These are phyloP conservation scores for Cygnus buccinator DNA, from an alignment of 2,113 vertebrate genomes.

Conservation along the genomic window DNA sequence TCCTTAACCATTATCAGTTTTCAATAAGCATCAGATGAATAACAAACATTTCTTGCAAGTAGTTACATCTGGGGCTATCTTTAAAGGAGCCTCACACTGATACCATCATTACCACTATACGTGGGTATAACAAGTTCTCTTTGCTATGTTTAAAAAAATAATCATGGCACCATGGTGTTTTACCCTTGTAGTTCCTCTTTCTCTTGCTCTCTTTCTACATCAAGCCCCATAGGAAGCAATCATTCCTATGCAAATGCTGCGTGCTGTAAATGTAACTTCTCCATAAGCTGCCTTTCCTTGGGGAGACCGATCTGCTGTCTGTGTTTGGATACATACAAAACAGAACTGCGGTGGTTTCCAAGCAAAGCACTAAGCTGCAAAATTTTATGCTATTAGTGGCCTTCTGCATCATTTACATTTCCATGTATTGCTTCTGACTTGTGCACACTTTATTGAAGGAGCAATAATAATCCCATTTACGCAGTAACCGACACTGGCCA, in stretches of 20 bases:
- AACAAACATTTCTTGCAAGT: not conserved
- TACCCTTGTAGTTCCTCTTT: not conserved
- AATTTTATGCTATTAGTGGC: not conserved
- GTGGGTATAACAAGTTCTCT: not conserved
- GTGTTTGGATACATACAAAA: not conserved
- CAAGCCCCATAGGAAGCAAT: not conserved
- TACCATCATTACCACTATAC: not conserved
- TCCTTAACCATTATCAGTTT: not conserved
- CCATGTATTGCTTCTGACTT: not conserved
- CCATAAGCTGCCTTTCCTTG: slow-evolving; percentile 8
- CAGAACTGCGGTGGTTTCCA: not conserved
- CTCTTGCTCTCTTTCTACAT: not conserved
- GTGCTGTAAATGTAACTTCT: slow-evolving; percentile 20
- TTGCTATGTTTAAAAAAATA: not conserved
- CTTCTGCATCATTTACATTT: slow-evolving; percentile 27
- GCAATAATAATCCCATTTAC: not conserved
- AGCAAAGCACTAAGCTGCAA: not conserved
- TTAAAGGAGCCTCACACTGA: not conserved
- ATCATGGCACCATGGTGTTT: not conserved
- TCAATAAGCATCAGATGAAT: not conserved
- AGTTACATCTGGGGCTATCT: not conserved
- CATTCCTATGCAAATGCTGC: slow-evolving; percentile 29
- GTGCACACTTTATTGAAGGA: not conserved
- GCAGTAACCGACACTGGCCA: not conserved
- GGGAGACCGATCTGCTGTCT: slow-evolving; percentile 8